Evolutionary conservation across 1,140 invertebrate genomes (phyloP), one percentile per base, ranked within the genome.

Genomic region (Papilio glaucus): DNA sequence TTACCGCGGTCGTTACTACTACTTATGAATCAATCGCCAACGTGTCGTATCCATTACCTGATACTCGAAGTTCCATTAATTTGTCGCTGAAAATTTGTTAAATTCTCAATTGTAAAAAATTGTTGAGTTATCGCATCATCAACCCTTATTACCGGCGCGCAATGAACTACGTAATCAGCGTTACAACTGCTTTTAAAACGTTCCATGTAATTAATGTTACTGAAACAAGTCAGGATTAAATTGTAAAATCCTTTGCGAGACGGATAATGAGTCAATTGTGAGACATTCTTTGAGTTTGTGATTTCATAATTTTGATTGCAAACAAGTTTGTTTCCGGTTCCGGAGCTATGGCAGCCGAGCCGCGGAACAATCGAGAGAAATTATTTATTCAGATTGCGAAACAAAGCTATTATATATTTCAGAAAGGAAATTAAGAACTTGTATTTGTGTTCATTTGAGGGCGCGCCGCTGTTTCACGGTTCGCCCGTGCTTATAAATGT

Each of bases 241-340:
- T 57, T 57, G 8, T 53, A 21, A 10, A 24, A 53, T 24, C 49
- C 21, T 24, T 53, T 57, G 29, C 2, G 18, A 4, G 21, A 21
- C 49, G 4, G 49, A 57, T 57, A 57, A 57, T 57, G 49, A 57
- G 12, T 57, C 49, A 57, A 57, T 57, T 57, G 49, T 57, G 21
- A 57, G 21, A 57, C 7, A 49, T 26, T 12, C 49, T 57, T 9
- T 9, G 9, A 57, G 21, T 57, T 57, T 57, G 21, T 21, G 21
- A 26, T 57, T 57, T 57, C 21, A 26, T 57, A 57, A 57, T 57
- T 57, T 13, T 57, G 21, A 57, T 57, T 57, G 49, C 49, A 57
- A 57, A 57, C 49, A 57, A 57, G 21, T 12, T 57, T 57, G 49
- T 57, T 57, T 57, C 49, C 9, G 1, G 29, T 33, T 33, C 2